Evolutionary conservation across 2,113 vertebrate genomes (phyloP).

Genomic region (Lophura nycthemera): DNA sequence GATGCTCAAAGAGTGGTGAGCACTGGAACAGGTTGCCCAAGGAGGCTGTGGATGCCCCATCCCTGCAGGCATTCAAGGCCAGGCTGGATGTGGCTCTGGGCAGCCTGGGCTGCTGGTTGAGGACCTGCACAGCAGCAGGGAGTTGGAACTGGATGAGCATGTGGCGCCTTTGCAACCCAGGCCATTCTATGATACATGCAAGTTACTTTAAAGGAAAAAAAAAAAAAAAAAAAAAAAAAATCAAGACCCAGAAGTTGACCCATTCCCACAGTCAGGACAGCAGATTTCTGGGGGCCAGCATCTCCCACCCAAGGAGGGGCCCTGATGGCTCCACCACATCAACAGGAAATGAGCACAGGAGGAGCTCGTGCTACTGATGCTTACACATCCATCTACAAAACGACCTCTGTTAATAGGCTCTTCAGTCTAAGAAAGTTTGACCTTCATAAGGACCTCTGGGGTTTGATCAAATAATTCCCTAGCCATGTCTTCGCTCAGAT

Average conservation of each 20-base stretch:
- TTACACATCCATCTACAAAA: background rate
- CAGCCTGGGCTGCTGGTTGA: no score
- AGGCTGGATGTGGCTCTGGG: no score
- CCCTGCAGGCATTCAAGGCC: no score
- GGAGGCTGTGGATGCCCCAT: no score
- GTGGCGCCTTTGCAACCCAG: no score
- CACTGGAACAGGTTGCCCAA: no score
- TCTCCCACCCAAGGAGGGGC: fast-evolving
- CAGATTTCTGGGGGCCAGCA: background rate
- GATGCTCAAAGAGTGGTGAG: background rate
- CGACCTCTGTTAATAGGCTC: background rate
- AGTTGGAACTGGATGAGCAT: no score
- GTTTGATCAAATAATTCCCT: background rate
- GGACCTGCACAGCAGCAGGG: no score
- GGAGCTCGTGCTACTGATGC: background rate
- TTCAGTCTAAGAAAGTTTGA: background rate
- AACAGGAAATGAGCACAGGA: fast-evolving
- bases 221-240: background rate
- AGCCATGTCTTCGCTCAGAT: background rate
- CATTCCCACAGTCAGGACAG: fast-evolving
- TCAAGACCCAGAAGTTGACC: fast-evolving
- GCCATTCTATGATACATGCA: background rate
- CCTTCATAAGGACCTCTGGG: background rate
- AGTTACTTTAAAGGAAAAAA: background rate
- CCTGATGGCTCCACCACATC: fast-evolving